Evolutionary conservation across 2,113 vertebrate genomes (phyloP).

Genomic region (Oreochromis niloticus): DNA sequence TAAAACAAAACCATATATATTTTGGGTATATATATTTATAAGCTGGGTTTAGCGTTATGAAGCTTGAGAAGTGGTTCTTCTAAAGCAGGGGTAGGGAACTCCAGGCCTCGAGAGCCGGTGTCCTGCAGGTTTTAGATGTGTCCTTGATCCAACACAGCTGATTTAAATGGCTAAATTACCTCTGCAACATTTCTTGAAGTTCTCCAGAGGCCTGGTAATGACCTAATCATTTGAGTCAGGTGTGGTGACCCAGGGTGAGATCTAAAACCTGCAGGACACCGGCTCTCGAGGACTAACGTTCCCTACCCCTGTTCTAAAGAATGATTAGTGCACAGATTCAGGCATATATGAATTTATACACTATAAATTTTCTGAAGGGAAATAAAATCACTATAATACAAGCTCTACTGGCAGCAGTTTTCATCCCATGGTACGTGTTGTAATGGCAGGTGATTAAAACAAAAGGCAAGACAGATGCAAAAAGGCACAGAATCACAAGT

Average conservation of each 20-base stretch:
- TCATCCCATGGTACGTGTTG: slow-evolving; percentile 57
- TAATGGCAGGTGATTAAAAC: slow-evolving; percentile 75
- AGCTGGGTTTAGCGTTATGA: background rate
- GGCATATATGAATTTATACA: slow-evolving; percentile 55
- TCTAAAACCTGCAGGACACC: background rate
- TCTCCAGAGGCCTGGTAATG: background rate
- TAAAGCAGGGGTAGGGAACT: background rate
- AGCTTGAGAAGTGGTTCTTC: background rate
- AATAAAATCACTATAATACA: slow-evolving; percentile 86
- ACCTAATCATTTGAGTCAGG: background rate
- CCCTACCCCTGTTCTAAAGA: background rate
- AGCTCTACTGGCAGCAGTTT: slow-evolving; percentile 81
- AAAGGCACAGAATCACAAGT: slow-evolving; percentile 88
- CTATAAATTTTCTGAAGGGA: slow-evolving; percentile 69
- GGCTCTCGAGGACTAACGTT: background rate
- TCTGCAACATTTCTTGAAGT: background rate
- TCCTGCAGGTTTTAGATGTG: background rate
- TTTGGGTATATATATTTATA: background rate
- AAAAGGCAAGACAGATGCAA: slow-evolving; percentile 78
- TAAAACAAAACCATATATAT: background rate
- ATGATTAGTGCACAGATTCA: background rate
- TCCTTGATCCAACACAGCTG: background rate
- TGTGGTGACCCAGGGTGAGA: background rate
- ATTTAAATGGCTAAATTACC: background rate
- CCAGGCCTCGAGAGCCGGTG: background rate